phyloP scores from a whole-genome alignment of 1,140 invertebrate species.

The Drosophila rhopaloa region DNA sequence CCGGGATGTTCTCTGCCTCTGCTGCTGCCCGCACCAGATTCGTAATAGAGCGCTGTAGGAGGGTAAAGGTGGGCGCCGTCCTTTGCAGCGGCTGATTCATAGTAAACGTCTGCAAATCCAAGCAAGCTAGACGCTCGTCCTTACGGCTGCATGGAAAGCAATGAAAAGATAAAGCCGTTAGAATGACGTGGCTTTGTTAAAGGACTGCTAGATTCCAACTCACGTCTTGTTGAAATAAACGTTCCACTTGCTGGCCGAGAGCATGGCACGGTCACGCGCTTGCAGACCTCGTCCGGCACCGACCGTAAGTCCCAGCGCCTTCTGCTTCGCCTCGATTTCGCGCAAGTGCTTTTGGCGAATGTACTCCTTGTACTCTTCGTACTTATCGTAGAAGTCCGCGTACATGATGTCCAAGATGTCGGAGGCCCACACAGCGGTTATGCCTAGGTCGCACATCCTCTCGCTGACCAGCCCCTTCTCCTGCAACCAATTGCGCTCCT shows the following conservation, averaged over 20 bases:
- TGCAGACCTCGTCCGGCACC: constrained; percentile 88
- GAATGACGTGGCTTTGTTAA: no score
- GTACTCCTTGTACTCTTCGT: constrained; percentile 95
- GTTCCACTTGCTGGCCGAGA: constrained; percentile 96
- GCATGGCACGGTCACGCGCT: constrained; percentile 93
- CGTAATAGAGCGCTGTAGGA: constrained; percentile 53
- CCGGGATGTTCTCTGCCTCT: constrained; percentile 61
- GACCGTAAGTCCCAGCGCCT: constrained; percentile 86
- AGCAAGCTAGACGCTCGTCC: constrained; percentile 73
- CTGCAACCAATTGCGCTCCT: constrained; percentile 94
- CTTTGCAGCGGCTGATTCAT: constrained; percentile 67
- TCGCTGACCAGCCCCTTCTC: constrained; percentile 94
- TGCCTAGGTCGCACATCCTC: constrained; percentile 95
- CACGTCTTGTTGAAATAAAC: constrained; percentile 91
- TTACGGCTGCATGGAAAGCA: constrained; percentile 58
- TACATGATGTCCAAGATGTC: constrained; percentile 98
- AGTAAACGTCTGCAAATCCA: constrained; percentile 83
- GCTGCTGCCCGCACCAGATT: constrained; percentile 54
- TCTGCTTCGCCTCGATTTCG: constrained; percentile 82
- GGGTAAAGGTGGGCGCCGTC: constrained; percentile 53
- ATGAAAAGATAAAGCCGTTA: not conserved
- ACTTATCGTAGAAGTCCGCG: constrained; percentile 97
- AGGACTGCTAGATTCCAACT: constrained; percentile 5
- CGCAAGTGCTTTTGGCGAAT: constrained; percentile 90
- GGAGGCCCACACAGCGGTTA: constrained; percentile 95